Percentiles rank a stretch among this genome's conserved stretches.
Conservation (phyloP, 2,113 vertebrate genomes). For the Sus scrofa region DNA sequence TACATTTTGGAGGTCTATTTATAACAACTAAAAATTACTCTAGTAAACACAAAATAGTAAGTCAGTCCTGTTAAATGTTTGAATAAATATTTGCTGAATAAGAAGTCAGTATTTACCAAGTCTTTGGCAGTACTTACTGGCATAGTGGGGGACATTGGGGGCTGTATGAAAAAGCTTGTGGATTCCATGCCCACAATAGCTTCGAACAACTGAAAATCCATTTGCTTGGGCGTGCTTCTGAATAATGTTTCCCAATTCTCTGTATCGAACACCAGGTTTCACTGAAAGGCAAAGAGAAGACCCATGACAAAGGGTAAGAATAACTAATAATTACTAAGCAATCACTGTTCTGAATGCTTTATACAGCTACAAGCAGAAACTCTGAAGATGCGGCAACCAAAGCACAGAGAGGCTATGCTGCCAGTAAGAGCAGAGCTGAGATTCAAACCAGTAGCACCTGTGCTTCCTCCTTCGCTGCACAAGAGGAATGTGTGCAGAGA, state of each 20-base stretch:
- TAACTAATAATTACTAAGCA: neutral
- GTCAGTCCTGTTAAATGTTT: neutral
- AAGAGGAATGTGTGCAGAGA: rapidly evolving
- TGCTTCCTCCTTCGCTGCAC: neutral
- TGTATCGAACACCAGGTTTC: slow-evolving; percentile 97
- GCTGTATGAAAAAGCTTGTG: slow-evolving; percentile 99
- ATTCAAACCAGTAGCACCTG: neutral
- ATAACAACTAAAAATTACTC: neutral
- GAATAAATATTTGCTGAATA: neutral
- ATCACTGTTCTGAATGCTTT: slow-evolving; percentile 9
- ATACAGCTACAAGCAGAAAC: neutral
- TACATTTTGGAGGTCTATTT: neutral
- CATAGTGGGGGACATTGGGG: slow-evolving; percentile 97
- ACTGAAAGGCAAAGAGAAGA: slow-evolving; percentile 88
- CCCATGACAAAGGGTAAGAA: neutral
- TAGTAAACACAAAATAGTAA: neutral
- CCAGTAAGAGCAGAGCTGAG: neutral
- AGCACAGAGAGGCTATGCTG: neutral
- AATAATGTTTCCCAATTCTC: slow-evolving; percentile 98
- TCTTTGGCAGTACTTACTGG: slow-evolving; percentile 89
- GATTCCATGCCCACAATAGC: slow-evolving; percentile 99
- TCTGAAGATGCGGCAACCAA: neutral
- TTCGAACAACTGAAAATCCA: slow-evolving; percentile 98
- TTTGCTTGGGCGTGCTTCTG: slow-evolving; percentile 99
- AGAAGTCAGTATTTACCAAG: neutral